A percentile compares a stretch with the other conserved stretches of the same genome.
phyloP scores from a whole-genome alignment of 2,888 invertebrate species.

The Perdita meconis region DNA sequence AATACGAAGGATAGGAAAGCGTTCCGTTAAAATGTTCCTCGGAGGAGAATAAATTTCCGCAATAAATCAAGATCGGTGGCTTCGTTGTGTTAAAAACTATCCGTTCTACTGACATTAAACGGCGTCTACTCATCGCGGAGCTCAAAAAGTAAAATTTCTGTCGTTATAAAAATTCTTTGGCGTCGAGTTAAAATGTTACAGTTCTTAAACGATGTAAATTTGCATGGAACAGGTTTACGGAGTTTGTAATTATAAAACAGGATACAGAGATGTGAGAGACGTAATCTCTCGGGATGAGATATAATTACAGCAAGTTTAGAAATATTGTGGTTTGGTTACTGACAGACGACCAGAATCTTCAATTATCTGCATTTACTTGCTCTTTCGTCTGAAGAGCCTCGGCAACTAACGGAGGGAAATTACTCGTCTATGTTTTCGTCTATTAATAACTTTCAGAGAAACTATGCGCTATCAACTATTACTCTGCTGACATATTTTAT shows the following conservation, averaged over 20 bases:
- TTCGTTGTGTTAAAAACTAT: background rate
- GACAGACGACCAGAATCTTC: conserved; percentile 49
- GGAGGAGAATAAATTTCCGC: conserved; percentile 5
- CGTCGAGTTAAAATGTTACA: conserved; percentile 29
- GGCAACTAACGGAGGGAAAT: no score
- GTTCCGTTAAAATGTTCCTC: background rate
- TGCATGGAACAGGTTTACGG: conserved; percentile 43
- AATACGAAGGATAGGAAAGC: conserved; percentile 1
- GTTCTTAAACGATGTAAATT: conserved; percentile 47
- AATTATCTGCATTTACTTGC: conserved; percentile 26
- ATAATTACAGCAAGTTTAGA: conserved; percentile 54
- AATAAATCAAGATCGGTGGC: background rate
- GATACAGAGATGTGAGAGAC: conserved; percentile 26
- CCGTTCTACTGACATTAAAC: conserved; percentile 12
- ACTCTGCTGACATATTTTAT: background rate
- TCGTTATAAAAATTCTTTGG: conserved; percentile 39
- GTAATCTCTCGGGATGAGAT: conserved; percentile 47
- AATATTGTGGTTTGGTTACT: conserved; percentile 48
- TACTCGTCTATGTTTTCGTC: background rate
- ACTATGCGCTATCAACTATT: background rate
- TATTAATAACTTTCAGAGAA: background rate
- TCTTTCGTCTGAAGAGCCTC: conserved; percentile 33
- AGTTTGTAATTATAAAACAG: conserved; percentile 54
- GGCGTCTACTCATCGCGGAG: background rate
- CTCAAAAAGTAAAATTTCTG: conserved; percentile 36